phyloP scores from a whole-genome alignment of 2,797 vertebrate genomes.

The Sebastes glaucus region DNA sequence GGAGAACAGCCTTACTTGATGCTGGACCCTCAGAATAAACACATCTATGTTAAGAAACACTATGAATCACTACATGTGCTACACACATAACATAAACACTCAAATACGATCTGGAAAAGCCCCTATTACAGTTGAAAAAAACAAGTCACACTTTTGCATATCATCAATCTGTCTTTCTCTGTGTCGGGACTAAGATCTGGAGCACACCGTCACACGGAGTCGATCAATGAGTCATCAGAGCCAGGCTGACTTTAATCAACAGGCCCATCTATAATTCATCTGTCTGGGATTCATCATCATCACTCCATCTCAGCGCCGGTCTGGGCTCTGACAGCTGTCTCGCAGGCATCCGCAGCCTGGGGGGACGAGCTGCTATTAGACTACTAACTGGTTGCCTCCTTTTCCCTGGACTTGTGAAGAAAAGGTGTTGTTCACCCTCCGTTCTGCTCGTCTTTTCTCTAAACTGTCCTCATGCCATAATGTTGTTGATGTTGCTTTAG shows the following conservation, averaged over 20 bases:
- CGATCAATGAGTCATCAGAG: constrained; percentile 71
- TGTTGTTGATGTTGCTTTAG: not conserved
- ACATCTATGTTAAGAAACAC: not conserved
- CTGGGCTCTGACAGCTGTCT: constrained; percentile 70
- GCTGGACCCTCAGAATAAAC: not conserved
- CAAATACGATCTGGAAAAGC: not conserved
- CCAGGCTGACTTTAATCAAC: constrained; percentile 72
- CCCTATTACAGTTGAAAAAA: not conserved
- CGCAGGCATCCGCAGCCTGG: constrained; percentile 49
- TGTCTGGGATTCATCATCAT: constrained; percentile 74
- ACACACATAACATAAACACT: not conserved
- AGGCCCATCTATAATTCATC: constrained; percentile 83
- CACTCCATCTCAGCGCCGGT: constrained; percentile 56
- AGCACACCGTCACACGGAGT: constrained; percentile 36
- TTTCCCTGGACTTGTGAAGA: constrained; percentile 18
- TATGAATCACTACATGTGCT: not conserved
- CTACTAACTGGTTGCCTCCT: constrained; percentile 31
- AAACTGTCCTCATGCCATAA: not conserved
- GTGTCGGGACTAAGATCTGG: constrained; percentile 32
- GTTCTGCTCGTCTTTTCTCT: constrained; percentile 22
- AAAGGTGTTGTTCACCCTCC: constrained; percentile 16
- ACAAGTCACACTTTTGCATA: not conserved
- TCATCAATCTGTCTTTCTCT: constrained; percentile 12
- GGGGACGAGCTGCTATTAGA: constrained; percentile 41
- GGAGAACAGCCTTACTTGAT: not conserved